Base-by-base conservation (phyloP, 2,797 vertebrate genomes). In the Remorina albescens region DNA sequence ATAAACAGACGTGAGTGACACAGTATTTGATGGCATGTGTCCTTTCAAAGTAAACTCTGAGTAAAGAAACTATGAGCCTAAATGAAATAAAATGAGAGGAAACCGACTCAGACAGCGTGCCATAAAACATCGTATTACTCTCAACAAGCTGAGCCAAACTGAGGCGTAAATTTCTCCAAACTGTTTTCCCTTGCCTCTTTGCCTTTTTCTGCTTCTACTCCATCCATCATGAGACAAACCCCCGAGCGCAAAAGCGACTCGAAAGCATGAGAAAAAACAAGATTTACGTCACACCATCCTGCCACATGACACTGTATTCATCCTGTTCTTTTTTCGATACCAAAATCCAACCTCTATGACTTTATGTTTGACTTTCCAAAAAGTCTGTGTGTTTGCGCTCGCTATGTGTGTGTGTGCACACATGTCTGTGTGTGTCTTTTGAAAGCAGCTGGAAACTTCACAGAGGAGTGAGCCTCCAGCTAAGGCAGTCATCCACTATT, bases 401-500 rank as follows among this genome's bases (percentile, higher is more conserved):
- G 11, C 15, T 59, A 42, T 55, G n/a, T 60, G 50, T 63, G 50
- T 63, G 49, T 57, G 10, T 57, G 15, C 76, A 50, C 67, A 51
- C 46, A 53, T 65, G 19, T 63, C 50, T 66, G 71, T 84, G 68
- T 25, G 26, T 80, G 63, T 84, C 74, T 85, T 91, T 80, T 89
- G 71, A 92, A 89, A 86, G 75, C 93, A 90, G 91, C 83, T 91
- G 91, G 88, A 92, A 88, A 88, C 76, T 83, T 87, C 62, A 85
- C 83, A 90, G 81, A 87, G 83, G 78, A 44, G 66, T 60, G 61
- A 83, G 68, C 69, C 86, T 88, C 79, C 85, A 68, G 85, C 82
- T 74, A 83, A 87, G 74, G 82, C 81, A 82, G 81, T 78, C 78
- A 85, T 92, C 84, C 81, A 83, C 90, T 93, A 93, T 94, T 94